These are phyloP conservation scores for Heliconius aoede DNA, from an alignment of 2,888 invertebrate genomes.

Conservation along the genomic window DNA sequence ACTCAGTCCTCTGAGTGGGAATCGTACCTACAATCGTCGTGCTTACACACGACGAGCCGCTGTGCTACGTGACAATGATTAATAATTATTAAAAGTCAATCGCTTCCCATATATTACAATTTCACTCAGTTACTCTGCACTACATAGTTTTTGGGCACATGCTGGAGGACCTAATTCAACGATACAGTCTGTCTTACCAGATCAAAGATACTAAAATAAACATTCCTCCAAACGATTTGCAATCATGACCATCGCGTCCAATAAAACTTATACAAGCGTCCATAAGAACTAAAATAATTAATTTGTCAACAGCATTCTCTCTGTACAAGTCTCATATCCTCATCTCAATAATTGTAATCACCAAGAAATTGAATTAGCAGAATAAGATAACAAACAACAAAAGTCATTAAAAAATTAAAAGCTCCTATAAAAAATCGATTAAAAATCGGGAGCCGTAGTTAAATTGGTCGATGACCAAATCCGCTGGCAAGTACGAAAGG, in stretches of 20 bases:
- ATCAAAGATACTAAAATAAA: neutral
- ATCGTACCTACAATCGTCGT: neutral
- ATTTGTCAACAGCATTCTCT: neutral
- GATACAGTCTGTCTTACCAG: neutral
- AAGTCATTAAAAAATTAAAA: conserved; percentile 20
- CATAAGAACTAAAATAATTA: conserved; percentile 10
- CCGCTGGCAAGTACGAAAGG: conserved; percentile 25
- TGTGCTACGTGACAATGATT: too few species aligned
- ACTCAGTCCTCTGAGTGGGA: neutral
- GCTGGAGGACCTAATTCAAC: neutral
- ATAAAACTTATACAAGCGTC: neutral
- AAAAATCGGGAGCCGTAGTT: conserved; percentile 29
- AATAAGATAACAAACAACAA: conserved; percentile 9
- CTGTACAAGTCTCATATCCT: neutral
- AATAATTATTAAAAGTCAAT: too few species aligned
- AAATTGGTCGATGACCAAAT: conserved; percentile 40
- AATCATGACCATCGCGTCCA: neutral
- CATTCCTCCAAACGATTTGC: neutral
- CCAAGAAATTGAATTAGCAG: conserved; percentile 15
- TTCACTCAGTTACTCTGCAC: neutral
- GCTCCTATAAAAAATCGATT: conserved; percentile 32
- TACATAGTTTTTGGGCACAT: neutral
- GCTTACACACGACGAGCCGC: neutral
- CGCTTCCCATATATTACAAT: neutral
- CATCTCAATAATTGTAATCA: neutral